These are phyloP conservation scores for Microctenopoma stevenorrisi DNA, from an alignment of 2,797 vertebrate species.

Conservation along the genomic window DNA sequence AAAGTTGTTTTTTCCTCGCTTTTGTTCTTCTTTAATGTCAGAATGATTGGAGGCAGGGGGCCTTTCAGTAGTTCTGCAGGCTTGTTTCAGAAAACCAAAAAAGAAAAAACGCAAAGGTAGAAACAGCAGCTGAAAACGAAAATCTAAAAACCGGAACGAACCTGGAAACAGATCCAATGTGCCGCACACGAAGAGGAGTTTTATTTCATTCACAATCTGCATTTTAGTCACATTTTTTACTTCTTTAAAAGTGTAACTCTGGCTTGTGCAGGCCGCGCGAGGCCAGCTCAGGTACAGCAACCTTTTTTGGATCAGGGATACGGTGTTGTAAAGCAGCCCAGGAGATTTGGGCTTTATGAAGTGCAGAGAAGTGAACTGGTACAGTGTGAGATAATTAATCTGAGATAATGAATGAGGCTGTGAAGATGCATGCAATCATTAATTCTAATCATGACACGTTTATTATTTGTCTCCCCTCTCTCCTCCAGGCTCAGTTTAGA, in stretches of 20 bases:
- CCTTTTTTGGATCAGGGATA: conserved; percentile 16
- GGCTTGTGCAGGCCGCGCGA: neutral
- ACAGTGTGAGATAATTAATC: conserved; percentile 75
- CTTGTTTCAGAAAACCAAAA: neutral
- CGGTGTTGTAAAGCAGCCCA: conserved; percentile 50
- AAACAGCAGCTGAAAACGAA: neutral
- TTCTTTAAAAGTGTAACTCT: neutral
- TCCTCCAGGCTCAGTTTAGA: conserved; percentile 64
- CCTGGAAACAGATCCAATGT: neutral
- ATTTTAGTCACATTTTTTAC: neutral
- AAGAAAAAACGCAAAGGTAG: neutral
- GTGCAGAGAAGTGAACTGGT: conserved; percentile 73
- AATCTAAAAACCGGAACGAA: neutral
- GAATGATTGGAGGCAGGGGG: conserved; percentile 1
- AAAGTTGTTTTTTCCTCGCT: conserved; percentile 21
- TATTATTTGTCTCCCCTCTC: conserved; percentile 72
- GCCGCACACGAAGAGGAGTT: neutral
- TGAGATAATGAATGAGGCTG: conserved; percentile 76
- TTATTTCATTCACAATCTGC: neutral
- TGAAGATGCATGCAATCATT: conserved; percentile 75
- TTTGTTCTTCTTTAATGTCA: conserved; percentile 1
- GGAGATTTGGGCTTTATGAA: conserved; percentile 75
- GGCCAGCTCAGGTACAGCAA: neutral
- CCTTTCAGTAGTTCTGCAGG: conserved; percentile 18
- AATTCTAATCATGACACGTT: conserved; percentile 76